Base-by-base conservation (phyloP, 2,113 vertebrate species). In the Pterocles burchelli region DNA sequence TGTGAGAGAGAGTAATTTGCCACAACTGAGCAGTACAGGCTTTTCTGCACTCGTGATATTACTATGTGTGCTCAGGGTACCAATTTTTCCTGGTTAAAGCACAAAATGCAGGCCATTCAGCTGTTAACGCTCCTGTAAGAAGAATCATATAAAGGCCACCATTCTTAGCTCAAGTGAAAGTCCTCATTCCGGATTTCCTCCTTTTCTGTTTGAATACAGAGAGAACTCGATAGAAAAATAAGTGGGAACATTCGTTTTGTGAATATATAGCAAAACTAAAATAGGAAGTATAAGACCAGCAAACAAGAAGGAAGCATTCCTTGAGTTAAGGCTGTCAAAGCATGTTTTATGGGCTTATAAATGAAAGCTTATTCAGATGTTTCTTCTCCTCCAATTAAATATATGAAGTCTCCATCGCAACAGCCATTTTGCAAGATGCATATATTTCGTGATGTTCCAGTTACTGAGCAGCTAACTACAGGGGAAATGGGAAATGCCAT, bases 381-480 rank as follows among this genome's bases (percentile, higher is more conserved):
- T 93, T 75, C 63, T 88, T 58, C 76, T 62, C 59, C 67, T 62
- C 59, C 67, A 74, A 45, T 87, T 90, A 84, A 76, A 80, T 67
- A 83, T 46, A 82, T 46, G 62, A 83, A 81, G 52, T 96, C 38
- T 71, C 95, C 89, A 89, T 89, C 83, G 90, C 58, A 93, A 95
- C 93, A 92, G 51, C 26, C 46, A 28, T 58, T 89, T 84, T 61
- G 38, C 55, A 89, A 70, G 52, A 51, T 38, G 45, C 46, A 55
- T 43, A 11, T 77, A 84, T 66, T 66, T 93, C 17, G 38, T 66
- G 61, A 62, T 76, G 55, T 59, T 95, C 62, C 89, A 76, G 61
- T 49, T 70, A 77, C 3, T 20, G 20, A 79, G 17, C 31, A 75
- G 61, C 78, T 92, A 76, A 91, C 10, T 41, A 18, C 62, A 88